A percentile compares a stretch with the other conserved stretches of the same genome.
These are phyloP conservation scores for Myotis yumanensis DNA, from an alignment of 2,113 vertebrate genomes.

Conservation along the genomic window DNA sequence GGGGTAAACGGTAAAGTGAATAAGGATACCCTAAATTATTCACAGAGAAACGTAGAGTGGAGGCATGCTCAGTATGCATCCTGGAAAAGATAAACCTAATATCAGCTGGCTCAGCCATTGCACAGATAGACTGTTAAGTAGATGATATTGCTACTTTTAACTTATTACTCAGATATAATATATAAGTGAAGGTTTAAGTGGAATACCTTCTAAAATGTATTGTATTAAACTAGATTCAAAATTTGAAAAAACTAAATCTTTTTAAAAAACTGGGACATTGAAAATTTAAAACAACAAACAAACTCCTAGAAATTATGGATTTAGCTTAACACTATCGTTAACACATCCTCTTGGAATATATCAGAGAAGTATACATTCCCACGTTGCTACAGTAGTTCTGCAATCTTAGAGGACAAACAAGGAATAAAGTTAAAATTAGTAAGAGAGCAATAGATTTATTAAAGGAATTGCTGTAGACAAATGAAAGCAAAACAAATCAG, in stretches of 20 bases:
- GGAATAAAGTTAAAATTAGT: constrained; percentile 78
- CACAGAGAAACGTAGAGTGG: not conserved
- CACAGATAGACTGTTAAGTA: not conserved
- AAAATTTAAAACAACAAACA: constrained; percentile 66
- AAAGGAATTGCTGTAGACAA: constrained; percentile 79
- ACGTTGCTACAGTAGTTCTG: constrained; percentile 70
- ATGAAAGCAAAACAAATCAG: constrained; percentile 78
- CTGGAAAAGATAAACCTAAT: constrained; percentile 5
- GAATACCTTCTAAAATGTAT: constrained; percentile 1
- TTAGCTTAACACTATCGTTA: constrained; percentile 66
- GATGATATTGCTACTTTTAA: not conserved
- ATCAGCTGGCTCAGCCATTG: not conserved
- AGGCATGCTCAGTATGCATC: not conserved
- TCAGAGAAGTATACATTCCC: constrained; percentile 64
- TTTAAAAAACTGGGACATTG: not conserved
- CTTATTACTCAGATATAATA: not conserved
- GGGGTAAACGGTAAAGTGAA: not conserved
- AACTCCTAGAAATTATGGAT: constrained; percentile 70
- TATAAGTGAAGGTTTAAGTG: not conserved
- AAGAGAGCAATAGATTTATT: constrained; percentile 76
- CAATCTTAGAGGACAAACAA: constrained; percentile 72
- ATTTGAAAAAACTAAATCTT: not conserved
- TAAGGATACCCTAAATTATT: constrained; percentile 29
- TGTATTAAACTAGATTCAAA: constrained; percentile 60
- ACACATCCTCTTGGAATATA: constrained; percentile 70